Evolutionary conservation across 2,888 invertebrate species (phyloP).

Genomic region (Thecocarcelia acutangulata): DNA sequence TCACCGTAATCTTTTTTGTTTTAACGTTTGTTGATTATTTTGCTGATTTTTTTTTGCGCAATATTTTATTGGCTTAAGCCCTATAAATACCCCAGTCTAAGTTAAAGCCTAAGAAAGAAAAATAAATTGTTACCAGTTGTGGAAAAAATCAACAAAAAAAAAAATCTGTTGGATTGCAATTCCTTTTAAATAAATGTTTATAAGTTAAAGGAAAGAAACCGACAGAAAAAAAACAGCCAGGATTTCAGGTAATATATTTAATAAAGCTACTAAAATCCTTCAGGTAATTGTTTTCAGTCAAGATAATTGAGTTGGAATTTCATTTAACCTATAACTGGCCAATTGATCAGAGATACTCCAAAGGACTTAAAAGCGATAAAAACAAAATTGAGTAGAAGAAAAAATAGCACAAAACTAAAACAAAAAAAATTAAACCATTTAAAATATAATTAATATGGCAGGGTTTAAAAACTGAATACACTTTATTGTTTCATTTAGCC

Average conservation of each 20-base stretch:
- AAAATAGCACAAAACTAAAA: slow-evolving; percentile 5
- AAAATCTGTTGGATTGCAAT: slow-evolving; percentile 18
- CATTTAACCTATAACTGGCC: slow-evolving; percentile 60
- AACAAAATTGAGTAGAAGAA: neutral
- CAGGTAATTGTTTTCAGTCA: slow-evolving; percentile 63
- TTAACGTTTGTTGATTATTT: slow-evolving; percentile 27
- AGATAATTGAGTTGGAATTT: slow-evolving; percentile 64
- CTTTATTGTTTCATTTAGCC: neutral
- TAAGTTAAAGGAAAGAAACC: neutral
- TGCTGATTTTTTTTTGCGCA: slow-evolving; percentile 28
- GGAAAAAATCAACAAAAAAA: slow-evolving; percentile 14
- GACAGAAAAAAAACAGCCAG: slow-evolving; percentile 29
- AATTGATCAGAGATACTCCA: slow-evolving; percentile 28
- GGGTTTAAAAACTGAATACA: neutral
- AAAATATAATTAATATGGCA: slow-evolving; percentile 4
- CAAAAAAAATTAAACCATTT: neutral
- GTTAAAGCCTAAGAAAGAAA: slow-evolving; percentile 59
- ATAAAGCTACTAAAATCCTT: slow-evolving; percentile 62
- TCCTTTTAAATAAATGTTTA: neutral
- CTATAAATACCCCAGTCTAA: slow-evolving; percentile 61
- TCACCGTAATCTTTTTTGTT: slow-evolving; percentile 26
- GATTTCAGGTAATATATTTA: slow-evolving; percentile 61
- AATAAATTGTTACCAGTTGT: slow-evolving; percentile 39
- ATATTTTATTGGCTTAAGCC: slow-evolving; percentile 61
- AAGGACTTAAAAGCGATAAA: slow-evolving; percentile 47